phyloP scores from a whole-genome alignment of 2,797 vertebrate species.

The Danio aesculapii region DNA sequence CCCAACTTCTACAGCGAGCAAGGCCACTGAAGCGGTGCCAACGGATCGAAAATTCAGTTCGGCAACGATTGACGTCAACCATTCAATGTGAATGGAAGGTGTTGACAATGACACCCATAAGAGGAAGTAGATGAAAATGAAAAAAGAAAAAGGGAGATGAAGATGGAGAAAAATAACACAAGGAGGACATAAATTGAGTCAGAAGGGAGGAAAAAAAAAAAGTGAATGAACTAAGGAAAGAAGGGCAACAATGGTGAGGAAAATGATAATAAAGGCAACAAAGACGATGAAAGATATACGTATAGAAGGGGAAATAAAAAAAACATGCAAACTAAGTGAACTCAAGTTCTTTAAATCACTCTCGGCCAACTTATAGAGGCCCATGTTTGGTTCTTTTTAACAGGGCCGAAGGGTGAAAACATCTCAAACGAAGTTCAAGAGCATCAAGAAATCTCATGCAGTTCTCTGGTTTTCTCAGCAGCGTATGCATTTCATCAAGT shows the following conservation, averaged over 20 bases:
- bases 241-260: not conserved
- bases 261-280: not conserved
- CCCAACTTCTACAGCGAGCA: too few species aligned
- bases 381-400: not conserved
- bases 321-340: not conserved
- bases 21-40: too few species aligned
- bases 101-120: too few species aligned
- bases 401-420: not conserved
- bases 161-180: too few species aligned
- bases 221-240: too few species aligned
- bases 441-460: not conserved
- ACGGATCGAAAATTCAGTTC: too few species aligned
- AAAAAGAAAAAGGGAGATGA: too few species aligned
- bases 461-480: not conserved
- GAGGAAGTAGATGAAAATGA: too few species aligned
- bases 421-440: not conserved
- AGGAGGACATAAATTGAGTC: too few species aligned
- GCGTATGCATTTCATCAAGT: constrained; percentile 23
- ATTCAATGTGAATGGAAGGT: too few species aligned
- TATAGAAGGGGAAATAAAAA: not conserved
- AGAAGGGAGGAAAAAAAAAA: too few species aligned
- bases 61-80: too few species aligned
- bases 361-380: not conserved
- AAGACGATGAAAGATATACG: not conserved
- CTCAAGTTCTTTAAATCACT: not conserved